These are phyloP conservation scores for Psilopsiagon aurifrons DNA, from an alignment of 2,113 vertebrate genomes.

Conservation along the genomic window DNA sequence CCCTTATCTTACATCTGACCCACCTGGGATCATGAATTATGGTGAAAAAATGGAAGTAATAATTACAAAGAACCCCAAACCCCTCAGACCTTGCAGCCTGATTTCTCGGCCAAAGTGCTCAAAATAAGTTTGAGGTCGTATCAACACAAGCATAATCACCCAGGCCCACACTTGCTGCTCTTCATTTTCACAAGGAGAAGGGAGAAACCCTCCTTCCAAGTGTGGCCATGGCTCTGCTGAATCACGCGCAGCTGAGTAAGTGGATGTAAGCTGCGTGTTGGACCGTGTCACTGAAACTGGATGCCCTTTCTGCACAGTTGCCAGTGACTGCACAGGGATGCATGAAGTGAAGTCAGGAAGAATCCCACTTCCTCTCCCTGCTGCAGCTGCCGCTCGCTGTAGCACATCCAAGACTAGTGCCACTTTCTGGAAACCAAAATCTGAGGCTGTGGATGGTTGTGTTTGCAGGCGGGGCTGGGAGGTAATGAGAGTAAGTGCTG, in stretches of 20 bases:
- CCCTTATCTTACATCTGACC: background rate
- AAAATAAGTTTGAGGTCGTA: background rate
- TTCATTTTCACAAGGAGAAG: background rate
- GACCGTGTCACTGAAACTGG: background rate
- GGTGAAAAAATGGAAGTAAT: background rate
- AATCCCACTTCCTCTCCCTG: fast-evolving
- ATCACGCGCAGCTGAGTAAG: background rate
- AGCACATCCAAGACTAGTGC: background rate
- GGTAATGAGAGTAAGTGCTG: background rate
- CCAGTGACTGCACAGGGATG: background rate
- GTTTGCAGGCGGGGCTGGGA: background rate
- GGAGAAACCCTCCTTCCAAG: background rate
- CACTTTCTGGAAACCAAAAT: background rate
- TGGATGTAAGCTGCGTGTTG: background rate
- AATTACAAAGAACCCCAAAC: background rate
- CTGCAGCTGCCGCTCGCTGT: fast-evolving
- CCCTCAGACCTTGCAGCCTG: background rate
- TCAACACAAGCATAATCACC: background rate
- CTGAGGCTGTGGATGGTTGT: background rate
- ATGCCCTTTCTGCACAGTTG: background rate
- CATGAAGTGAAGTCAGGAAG: fast-evolving
- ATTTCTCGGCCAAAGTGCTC: background rate
- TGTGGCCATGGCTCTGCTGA: background rate
- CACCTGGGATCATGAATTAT: background rate
- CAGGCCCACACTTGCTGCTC: background rate